phyloP scores from a whole-genome alignment of 2,888 invertebrate genomes.

The Caenorhabditis sinica region DNA sequence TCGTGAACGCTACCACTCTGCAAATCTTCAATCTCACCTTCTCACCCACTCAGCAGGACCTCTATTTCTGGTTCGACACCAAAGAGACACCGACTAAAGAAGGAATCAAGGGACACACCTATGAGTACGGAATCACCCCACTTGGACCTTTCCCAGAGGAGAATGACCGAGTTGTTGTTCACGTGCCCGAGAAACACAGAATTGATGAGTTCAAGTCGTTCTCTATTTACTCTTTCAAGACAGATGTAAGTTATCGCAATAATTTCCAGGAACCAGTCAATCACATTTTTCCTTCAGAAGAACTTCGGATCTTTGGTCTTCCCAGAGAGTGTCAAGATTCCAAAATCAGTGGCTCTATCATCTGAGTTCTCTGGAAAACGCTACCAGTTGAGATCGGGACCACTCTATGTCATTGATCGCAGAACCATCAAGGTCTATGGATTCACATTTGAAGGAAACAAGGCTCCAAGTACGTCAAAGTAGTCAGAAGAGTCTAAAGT shows the following conservation, averaged over 20 bases:
- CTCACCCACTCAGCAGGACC: constrained; percentile 80
- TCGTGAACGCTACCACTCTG: constrained; percentile 82
- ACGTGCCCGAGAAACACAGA: constrained; percentile 77
- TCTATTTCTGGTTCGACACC: constrained; percentile 82
- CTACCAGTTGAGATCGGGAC: constrained; percentile 82
- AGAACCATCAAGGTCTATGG: constrained; percentile 83
- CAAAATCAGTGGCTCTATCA: constrained; percentile 76
- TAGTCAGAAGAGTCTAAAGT: background rate
- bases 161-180: constrained; percentile 79
- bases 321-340: constrained; percentile 77
- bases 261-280: no score
- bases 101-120: constrained; percentile 79
- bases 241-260: constrained; percentile 33
- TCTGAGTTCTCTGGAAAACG: constrained; percentile 74
- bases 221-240: constrained; percentile 78
- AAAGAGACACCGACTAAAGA: constrained; percentile 75
- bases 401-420: constrained; percentile 81
- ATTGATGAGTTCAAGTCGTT: constrained; percentile 80
- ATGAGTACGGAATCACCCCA: constrained; percentile 81
- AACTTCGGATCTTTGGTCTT: constrained; percentile 78
- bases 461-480: constrained; percentile 81
- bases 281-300: constrained; percentile 70
- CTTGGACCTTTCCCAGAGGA: constrained; percentile 77
- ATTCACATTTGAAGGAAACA: constrained; percentile 83
- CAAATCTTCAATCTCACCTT: constrained; percentile 83